Evolutionary conservation across 1,140 invertebrate species (phyloP), one percentile per base, ranked within the genome.

Genomic region (Orius laevigatus): DNA sequence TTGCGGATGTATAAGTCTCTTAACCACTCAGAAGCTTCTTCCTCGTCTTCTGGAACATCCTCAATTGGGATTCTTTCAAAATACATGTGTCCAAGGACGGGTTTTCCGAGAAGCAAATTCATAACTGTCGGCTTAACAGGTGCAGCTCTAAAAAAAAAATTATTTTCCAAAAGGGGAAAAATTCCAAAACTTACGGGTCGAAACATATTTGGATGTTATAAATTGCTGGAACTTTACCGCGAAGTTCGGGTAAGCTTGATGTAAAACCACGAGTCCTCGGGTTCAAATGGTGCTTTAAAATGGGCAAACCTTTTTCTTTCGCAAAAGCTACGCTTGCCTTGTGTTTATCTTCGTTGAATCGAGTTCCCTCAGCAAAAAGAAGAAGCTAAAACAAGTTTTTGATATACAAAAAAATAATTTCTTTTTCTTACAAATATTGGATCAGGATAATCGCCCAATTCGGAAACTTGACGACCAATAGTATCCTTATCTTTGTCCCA

Each of bases 261-360:
- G 73, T 78, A 62, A 97, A 97, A 9, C 93, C 93, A 64, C 82
- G 86, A 3, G 89, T 89, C 43, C 92, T 70, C n/a, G 93, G 93
- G 31, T 87, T 78, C 25, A 97, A 69, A 66, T 94, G 90, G 62
- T 95, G 79, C 57, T 92, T 88, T 20, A 95, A 68, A 55, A 78
- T 63, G 3, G 86, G 80, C 54, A 95, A 71, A 55, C 86, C 84
- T 55, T 86, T 84, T 57, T 90, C 77, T 58, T 74, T 71, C 0
- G 90, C 88, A 63, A 94, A 91, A 56, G 86, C 82, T 57, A 88
- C 69, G 53, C 88, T 91, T 0, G 79, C 81, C 63, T 81, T 75
- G 58, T 91, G 83, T 62, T 97, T 97, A 55, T 78, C 75, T 46
- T 73, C 64, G 0, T 90, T 95, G 56, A 91, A 94, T 25, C 93